Percentiles rank a stretch among this genome's conserved stretches.
phyloP scores from a whole-genome alignment of 2,113 vertebrate species.

The Neodontobutis hainanensis region DNA sequence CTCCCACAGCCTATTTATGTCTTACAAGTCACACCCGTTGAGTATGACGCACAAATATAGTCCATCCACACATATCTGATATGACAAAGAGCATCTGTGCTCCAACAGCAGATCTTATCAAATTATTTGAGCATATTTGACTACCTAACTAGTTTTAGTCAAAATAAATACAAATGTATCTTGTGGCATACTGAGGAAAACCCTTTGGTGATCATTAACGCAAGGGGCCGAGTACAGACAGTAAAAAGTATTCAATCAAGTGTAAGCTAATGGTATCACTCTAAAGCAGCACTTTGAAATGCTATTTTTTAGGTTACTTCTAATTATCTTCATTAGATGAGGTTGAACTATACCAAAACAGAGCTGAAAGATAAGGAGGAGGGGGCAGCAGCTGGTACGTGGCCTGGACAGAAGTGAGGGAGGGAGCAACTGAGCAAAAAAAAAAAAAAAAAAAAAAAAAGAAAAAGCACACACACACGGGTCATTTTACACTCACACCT shows the following conservation, averaged over 20 bases:
- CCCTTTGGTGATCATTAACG: not conserved
- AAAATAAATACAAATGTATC: conserved; percentile 2
- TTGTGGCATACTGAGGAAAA: not conserved
- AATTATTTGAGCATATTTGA: conserved; percentile 16
- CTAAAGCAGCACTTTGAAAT: conserved; percentile 22
- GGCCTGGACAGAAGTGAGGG: conserved; percentile 23
- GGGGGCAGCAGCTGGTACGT: conserved; percentile 52
- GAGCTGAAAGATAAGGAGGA: not conserved
- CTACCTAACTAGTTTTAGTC: not conserved
- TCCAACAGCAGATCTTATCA: conserved; percentile 2
- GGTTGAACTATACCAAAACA: conserved; percentile 19
- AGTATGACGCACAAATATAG: conserved; percentile 29
- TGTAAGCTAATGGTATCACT: conserved; percentile 12
- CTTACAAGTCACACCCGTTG: conserved; percentile 38
- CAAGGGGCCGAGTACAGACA: not conserved
- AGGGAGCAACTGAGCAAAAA: not conserved
- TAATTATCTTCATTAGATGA: conserved; percentile 54
- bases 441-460: too few species aligned
- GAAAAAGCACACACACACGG: not conserved
- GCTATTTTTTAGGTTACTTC: conserved; percentile 25
- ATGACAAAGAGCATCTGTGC: conserved; percentile 1
- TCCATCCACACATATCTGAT: conserved; percentile 8
- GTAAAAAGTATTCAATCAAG: conserved; percentile 1
- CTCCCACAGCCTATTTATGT: conserved; percentile 55
- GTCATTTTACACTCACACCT: conserved; percentile 47